Conservation (phyloP, 2,113 vertebrate genomes). For the Thalassarche chlororhynchos region DNA sequence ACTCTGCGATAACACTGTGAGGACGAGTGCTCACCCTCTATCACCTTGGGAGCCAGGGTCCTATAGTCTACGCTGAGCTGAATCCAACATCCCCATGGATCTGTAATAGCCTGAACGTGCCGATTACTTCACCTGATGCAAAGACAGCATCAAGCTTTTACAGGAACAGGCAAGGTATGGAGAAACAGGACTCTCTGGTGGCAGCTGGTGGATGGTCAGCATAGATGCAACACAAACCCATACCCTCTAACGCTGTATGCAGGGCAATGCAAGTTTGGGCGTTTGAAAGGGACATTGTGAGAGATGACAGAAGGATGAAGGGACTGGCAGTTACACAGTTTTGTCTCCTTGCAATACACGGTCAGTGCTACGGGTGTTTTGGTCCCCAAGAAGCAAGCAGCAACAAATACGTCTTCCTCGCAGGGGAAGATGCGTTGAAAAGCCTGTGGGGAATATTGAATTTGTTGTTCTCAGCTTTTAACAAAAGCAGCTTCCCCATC, state of each 20-base stretch:
- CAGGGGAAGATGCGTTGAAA: neutral
- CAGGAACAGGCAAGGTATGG: neutral
- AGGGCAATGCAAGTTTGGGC: neutral
- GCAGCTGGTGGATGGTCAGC: neutral
- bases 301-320: neutral
- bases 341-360: neutral
- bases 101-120: neutral
- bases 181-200: neutral
- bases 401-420: neutral
- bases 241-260: neutral
- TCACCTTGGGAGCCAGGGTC: neutral
- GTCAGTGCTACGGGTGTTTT: neutral
- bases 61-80: neutral
- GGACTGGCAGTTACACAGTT: neutral
- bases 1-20: accelerated
- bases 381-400: neutral
- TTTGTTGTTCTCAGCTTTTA: neutral
- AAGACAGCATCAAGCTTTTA: neutral
- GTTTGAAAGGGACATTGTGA: neutral
- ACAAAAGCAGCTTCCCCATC: slow-evolving; percentile 6
- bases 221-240: accelerated
- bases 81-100: neutral
- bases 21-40: neutral
- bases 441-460: neutral
- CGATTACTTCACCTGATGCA: neutral